A percentile compares a stretch with the other conserved stretches of the same genome.
Conservation (phyloP, 92 coral and sea anemone genomes). For the Paramuricea clavata region DNA sequence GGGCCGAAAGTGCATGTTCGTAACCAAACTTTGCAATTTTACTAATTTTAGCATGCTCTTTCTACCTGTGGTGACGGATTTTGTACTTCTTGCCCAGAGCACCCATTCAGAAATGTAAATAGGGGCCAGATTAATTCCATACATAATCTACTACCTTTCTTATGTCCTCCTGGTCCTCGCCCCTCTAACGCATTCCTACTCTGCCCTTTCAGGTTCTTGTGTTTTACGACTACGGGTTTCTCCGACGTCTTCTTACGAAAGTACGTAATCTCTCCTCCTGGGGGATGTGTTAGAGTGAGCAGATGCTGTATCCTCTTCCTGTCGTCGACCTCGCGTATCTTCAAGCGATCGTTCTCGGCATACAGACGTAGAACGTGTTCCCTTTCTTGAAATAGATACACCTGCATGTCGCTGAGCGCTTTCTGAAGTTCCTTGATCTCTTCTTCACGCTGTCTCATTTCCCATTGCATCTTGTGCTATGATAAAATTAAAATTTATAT, state of each 20-base stretch:
- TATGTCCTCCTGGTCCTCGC: conserved; percentile 99
- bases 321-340: conserved; percentile 94
- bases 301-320: conserved; percentile 95
- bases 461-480: conserved; percentile 98
- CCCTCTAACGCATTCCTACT: conserved; percentile 63
- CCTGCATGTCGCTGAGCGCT: conserved; percentile 99
- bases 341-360: conserved; percentile 96
- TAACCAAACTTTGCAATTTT: too few species aligned
- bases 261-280: conserved; percentile 94
- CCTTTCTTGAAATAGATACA: conserved; percentile 96
- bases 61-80: too few species aligned
- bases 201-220: conserved; percentile 45
- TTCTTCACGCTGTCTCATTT: conserved; percentile 95
- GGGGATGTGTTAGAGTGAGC: conserved; percentile 76
- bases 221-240: conserved; percentile 84
- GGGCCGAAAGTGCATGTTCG: too few species aligned
- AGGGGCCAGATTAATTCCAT: too few species aligned
- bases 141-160: conserved; percentile 83
- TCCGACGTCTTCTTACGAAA: conserved; percentile 97
- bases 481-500: too few species aligned
- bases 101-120: too few species aligned
- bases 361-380: conserved; percentile 95
- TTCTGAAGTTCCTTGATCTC: conserved; percentile 97
- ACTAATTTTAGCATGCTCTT: too few species aligned
- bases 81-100: too few species aligned